These are phyloP conservation scores for Matsumyia berberina DNA, from an alignment of 2,888 invertebrate genomes.

Conservation along the genomic window DNA sequence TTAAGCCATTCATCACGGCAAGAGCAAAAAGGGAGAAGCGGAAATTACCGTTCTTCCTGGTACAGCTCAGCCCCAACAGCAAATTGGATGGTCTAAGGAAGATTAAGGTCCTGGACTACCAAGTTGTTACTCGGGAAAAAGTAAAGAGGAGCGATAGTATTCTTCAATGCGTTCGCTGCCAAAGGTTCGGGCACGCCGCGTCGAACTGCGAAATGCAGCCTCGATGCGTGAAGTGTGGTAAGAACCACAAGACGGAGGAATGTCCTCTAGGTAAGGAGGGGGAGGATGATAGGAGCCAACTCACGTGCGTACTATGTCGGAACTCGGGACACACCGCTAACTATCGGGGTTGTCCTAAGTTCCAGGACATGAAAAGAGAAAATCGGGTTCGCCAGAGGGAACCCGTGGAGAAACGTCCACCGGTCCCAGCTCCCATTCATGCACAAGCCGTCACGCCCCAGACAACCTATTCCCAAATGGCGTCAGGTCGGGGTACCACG, in stretches of 20 bases:
- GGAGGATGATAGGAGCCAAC: not conserved
- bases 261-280: not conserved
- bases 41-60: constrained; percentile 8
- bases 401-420: not conserved
- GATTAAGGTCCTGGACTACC: not conserved
- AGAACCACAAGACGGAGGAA: constrained; percentile 1
- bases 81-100: constrained; percentile 1
- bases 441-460: not conserved
- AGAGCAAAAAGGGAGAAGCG: constrained; percentile 12
- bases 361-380: not conserved
- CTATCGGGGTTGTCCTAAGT: constrained; percentile 1
- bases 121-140: constrained; percentile 12
- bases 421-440: not conserved
- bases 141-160: not conserved
- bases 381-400: not conserved
- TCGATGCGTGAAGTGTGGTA: not conserved
- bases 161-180: constrained; percentile 12
- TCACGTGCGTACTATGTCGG: not conserved
- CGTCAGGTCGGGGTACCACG: not conserved
- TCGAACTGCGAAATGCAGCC: constrained; percentile 10
- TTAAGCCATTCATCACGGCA: not conserved
- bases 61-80: not conserved
- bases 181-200: constrained; percentile 14
- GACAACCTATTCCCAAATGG: constrained; percentile 12
- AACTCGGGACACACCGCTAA: not conserved